These are phyloP conservation scores for Theretra japonica DNA, from an alignment of 2,888 invertebrate species.

Conservation along the genomic window DNA sequence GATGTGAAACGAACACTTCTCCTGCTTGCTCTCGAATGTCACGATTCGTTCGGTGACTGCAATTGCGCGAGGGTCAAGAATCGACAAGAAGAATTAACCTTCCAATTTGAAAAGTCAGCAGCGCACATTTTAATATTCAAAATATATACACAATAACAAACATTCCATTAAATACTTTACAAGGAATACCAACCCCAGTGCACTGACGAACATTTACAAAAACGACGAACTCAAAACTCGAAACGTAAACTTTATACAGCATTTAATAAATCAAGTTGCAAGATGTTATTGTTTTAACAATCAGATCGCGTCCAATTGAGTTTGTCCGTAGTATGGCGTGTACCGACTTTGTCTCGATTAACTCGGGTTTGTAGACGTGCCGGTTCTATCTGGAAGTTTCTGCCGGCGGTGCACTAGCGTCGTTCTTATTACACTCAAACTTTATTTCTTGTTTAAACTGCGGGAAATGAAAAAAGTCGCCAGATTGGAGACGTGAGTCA, in stretches of 20 bases:
- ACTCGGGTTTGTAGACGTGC: slow-evolving; percentile 62
- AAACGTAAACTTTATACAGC: not conserved
- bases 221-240: not conserved
- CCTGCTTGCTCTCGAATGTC: too few relatives aligned
- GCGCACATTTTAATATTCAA: too few relatives aligned
- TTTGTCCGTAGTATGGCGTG: slow-evolving; percentile 41
- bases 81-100: too few relatives aligned
- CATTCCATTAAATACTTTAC: too few relatives aligned
- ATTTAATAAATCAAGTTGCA: slow-evolving; percentile 22
- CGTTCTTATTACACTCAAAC: slow-evolving; percentile 50
- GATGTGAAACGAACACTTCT: too few relatives aligned
- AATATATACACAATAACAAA: too few relatives aligned
- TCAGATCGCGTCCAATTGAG: slow-evolving; percentile 33
- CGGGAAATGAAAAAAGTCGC: slow-evolving; percentile 46
- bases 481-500: slow-evolving; percentile 6
- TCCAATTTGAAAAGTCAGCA: too few relatives aligned
- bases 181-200: too few relatives aligned
- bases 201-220: not conserved
- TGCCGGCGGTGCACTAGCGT: slow-evolving; percentile 57
- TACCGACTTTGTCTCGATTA: slow-evolving; percentile 58
- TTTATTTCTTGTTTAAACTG: slow-evolving; percentile 49
- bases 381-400: slow-evolving; percentile 62
- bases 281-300: slow-evolving; percentile 26
- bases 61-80: too few relatives aligned
- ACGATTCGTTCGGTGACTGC: too few relatives aligned